Evolutionary conservation across 2,888 invertebrate genomes (phyloP).

Genomic region (Leucoma salicis): DNA sequence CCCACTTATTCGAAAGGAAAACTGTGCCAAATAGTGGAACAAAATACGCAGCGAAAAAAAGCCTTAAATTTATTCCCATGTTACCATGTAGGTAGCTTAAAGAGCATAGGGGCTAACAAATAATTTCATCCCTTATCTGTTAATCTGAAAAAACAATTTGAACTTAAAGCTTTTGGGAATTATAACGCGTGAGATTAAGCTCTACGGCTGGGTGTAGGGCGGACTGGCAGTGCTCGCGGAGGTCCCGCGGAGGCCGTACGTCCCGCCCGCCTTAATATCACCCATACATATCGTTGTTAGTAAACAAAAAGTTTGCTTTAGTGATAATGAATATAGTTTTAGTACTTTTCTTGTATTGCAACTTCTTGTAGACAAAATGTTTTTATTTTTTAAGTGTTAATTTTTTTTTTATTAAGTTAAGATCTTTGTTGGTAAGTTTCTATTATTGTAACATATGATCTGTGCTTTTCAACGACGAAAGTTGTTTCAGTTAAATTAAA

Average conservation of each 20-base stretch:
- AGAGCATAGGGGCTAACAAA: no score
- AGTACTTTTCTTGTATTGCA: background rate
- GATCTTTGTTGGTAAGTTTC: background rate
- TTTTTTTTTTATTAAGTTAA: no score
- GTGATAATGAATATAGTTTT: background rate
- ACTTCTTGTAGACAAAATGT: background rate
- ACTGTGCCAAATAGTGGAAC: no score
- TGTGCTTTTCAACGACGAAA: no score
- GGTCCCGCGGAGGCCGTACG: slow-evolving; percentile 38
- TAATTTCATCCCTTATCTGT: no score
- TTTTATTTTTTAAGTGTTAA: no score
- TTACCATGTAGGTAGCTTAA: no score
- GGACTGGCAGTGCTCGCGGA: slow-evolving; percentile 34
- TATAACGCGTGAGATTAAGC: background rate
- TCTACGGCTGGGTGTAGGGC: background rate
- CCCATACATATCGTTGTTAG: slow-evolving; percentile 17
- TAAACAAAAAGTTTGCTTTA: background rate
- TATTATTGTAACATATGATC: no score
- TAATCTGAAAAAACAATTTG: background rate
- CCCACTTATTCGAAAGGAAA: no score
- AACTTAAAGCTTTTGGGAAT: background rate
- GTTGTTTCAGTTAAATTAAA: no score
- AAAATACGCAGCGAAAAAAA: no score
- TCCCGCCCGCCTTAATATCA: slow-evolving; percentile 33
- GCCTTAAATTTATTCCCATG: no score